Percentiles rank a stretch among this genome's conserved stretches.
Evolutionary conservation across 2,888 invertebrate species (phyloP).

Genomic region (Polydrusus tereticollis): DNA sequence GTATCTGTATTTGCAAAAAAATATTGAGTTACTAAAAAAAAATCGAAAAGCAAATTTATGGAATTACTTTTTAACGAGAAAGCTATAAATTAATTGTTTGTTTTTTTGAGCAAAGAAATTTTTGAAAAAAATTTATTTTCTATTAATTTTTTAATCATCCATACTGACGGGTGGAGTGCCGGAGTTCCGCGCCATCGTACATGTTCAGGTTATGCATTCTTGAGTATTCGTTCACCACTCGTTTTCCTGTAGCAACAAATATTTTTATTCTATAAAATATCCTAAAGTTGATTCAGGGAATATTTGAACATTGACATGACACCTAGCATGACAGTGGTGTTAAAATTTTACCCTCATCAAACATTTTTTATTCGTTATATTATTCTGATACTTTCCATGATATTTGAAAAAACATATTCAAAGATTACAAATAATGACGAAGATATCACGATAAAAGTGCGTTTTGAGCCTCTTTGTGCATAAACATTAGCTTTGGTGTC

Average conservation of each 20-base stretch:
- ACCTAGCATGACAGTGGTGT: not conserved
- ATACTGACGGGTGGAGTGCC: constrained; percentile 84
- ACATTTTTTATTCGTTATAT: too few relatives aligned
- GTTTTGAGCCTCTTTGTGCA: too few relatives aligned
- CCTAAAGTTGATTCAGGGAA: not conserved
- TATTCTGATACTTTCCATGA: too few relatives aligned
- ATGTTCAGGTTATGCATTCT: constrained; percentile 81
- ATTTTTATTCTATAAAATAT: not conserved
- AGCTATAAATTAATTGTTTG: constrained; percentile 39
- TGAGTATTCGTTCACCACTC: constrained; percentile 81
- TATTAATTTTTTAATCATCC: constrained; percentile 76
- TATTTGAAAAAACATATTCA: too few relatives aligned
- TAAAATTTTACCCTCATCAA: not conserved
- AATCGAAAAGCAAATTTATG: constrained; percentile 22
- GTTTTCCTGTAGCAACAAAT: constrained; percentile 71
- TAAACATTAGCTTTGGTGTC: too few relatives aligned
- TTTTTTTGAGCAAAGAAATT: constrained; percentile 30
- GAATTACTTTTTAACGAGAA: constrained; percentile 12
- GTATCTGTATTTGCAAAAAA: constrained; percentile 58
- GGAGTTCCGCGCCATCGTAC: constrained; percentile 81
- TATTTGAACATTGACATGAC: not conserved
- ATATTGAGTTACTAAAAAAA: constrained; percentile 41
- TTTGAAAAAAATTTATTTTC: constrained; percentile 41
- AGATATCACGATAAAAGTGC: too few relatives aligned
- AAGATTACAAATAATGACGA: too few relatives aligned